Base-by-base conservation (phyloP, 2,797 vertebrate genomes). In the Tolypeutes matacus region DNA sequence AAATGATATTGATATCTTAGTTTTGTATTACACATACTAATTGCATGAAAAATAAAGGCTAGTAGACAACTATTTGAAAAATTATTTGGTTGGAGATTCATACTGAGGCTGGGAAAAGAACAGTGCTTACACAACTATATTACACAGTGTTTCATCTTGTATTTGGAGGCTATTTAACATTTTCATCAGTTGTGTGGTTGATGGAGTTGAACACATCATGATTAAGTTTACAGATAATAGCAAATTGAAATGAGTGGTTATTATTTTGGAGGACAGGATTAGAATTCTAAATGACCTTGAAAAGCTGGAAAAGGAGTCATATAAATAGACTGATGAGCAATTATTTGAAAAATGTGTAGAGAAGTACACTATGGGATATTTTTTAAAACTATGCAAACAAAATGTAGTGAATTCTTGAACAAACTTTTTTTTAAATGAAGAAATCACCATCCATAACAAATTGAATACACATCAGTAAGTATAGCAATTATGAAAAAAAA, bases 201-300 rank as follows among this genome's bases (percentile, higher is more conserved):
- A 80, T 81, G 18, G 51, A 90, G 77, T 84, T 34, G 23, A 85
- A 23, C 21, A 0, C 17, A 21, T n/a, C 42, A 69, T 85, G 87
- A 92, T 90, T 80, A 78, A 82, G 85, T 78, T 76, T 77, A 81
- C 42, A 92, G 67, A 92, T 82, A 89, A 64, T 27, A 90, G 56
- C 34, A 82, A 93, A 84, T 53, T 90, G 73, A n/a, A 95, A 89
- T 58, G 84, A 81, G 77, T 90, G 42, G 53, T 75, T 80, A 83
- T 91, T 94, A 56, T 27, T 69, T 82, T 46, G 34, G 46, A 93
- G 39, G 58, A 53, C 49, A 88, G 51, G 42, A 75, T 60, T 92
- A 76, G 82, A 94, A 95, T 84, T 92, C 53, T 90, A 90, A 94
- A 77, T 69, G 62, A 85, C 69, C 72, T 93, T 94, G 67, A 46